Conservation (phyloP, 2,888 invertebrate species). For the Abscondita cerata region DNA sequence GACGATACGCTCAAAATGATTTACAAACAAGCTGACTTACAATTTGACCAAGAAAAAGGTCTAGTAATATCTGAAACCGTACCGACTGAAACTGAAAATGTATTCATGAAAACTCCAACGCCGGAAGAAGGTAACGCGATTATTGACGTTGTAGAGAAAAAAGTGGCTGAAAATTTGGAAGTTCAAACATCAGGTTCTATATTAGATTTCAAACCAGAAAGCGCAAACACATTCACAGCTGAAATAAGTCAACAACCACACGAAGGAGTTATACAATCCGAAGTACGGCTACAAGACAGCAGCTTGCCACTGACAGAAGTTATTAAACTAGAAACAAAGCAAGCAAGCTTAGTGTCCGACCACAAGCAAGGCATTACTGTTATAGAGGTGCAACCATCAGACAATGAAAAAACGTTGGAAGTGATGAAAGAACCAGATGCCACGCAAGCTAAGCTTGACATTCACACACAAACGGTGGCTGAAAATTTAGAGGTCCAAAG, state of each 20-base stretch:
- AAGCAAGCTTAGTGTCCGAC: conserved; percentile 56
- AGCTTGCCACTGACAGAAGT: conserved; percentile 24
- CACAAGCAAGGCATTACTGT: conserved; percentile 56
- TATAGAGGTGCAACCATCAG: conserved; percentile 61
- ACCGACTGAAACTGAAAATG: conserved; percentile 60
- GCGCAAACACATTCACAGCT: conserved; percentile 47
- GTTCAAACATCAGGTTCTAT: conserved; percentile 46
- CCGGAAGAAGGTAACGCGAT: conserved; percentile 46
- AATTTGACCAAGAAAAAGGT: conserved; percentile 59
- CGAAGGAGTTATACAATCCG: conserved; percentile 51
- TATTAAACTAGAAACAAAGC: conserved; percentile 46
- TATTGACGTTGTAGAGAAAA: conserved; percentile 49
- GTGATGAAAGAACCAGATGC: conserved; percentile 49
- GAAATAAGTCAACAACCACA: conserved; percentile 45
- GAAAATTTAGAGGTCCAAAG: conserved; percentile 52
- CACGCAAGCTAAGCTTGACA: conserved; percentile 49
- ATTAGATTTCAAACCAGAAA: conserved; percentile 42
- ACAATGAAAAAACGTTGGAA: conserved; percentile 58
- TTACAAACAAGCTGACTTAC: conserved; percentile 57
- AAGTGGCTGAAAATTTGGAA: conserved; percentile 56
- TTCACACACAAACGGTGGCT: conserved; percentile 53
- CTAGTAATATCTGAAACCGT: conserved; percentile 59
- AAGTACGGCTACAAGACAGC: conserved; percentile 53
- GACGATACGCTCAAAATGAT: conserved; percentile 56
- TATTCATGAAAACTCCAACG: conserved; percentile 43